phyloP scores from a whole-genome alignment of 2,797 vertebrate genomes.

The Labroides dimidiatus region DNA sequence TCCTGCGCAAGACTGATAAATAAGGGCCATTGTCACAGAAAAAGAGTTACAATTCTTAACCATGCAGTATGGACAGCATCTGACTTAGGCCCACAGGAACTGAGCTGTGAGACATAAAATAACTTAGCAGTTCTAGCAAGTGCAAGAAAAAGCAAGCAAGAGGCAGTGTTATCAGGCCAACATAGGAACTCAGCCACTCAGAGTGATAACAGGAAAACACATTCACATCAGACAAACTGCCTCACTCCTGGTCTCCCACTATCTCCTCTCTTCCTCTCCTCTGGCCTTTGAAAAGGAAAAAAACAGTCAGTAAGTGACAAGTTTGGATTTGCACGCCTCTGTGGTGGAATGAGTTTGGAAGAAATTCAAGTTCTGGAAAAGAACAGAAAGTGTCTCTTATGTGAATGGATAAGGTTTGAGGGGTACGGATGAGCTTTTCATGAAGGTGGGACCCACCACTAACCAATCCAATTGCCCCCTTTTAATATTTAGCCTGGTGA shows the following conservation, averaged over 20 bases:
- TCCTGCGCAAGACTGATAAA: too few species aligned
- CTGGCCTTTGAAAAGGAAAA: constrained; percentile 40
- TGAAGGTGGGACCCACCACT: constrained; percentile 28
- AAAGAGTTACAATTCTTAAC: constrained; percentile 42
- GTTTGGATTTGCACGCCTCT: constrained; percentile 51
- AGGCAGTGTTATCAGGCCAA: constrained; percentile 61
- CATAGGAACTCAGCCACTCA: constrained; percentile 56
- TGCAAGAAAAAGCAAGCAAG: constrained; percentile 27
- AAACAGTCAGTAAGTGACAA: constrained; percentile 52
- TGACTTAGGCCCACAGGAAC: constrained; percentile 40
- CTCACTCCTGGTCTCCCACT: constrained; percentile 55
- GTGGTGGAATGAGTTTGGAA: constrained; percentile 53
- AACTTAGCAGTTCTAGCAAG: constrained; percentile 40
- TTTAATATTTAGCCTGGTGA: constrained; percentile 39
- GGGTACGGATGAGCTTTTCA: constrained; percentile 47
- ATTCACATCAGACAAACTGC: constrained; percentile 70
- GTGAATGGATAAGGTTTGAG: constrained; percentile 62
- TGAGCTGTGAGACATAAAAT: constrained; percentile 55
- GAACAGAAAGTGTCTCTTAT: constrained; percentile 52
- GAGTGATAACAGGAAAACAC: constrained; percentile 69
- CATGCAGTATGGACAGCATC: constrained; percentile 15
- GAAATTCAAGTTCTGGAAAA: constrained; percentile 59
- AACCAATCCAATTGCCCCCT: constrained; percentile 26
- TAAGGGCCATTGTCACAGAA: too few species aligned
- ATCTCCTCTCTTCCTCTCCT: constrained; percentile 51